phyloP scores from a whole-genome alignment of 2,113 vertebrate species.

The Nothocercus julius region DNA sequence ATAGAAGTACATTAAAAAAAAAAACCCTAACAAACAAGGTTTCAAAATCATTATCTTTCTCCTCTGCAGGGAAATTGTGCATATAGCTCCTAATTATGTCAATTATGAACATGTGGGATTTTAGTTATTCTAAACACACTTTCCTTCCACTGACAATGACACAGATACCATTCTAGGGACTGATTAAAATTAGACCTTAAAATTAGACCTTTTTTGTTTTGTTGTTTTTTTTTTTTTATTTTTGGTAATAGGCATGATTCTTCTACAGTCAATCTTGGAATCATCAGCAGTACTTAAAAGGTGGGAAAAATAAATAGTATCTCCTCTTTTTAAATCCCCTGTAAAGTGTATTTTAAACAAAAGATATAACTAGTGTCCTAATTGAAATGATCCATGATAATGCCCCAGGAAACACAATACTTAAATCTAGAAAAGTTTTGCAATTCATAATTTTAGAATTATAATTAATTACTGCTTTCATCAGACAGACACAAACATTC shows the following conservation, averaged over 20 bases:
- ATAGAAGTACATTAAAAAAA: constrained; percentile 52
- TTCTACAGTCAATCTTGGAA: not conserved
- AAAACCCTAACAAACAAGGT: constrained; percentile 51
- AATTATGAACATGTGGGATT: constrained; percentile 51
- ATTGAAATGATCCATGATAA: not conserved
- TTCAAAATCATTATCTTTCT: constrained; percentile 59
- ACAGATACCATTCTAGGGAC: not conserved
- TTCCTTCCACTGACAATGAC: constrained; percentile 28
- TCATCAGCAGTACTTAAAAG: not conserved
- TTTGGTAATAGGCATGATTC: not conserved
- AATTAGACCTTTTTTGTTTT: not conserved
- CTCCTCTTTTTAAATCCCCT: not conserved
- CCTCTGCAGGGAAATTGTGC: constrained; percentile 51
- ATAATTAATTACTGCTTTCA: not conserved
- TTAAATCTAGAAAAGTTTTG: not conserved
- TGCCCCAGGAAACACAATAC: not conserved
- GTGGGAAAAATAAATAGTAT: not conserved
- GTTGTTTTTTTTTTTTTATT: not conserved
- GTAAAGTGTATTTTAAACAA: not conserved
- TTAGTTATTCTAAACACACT: constrained; percentile 56
- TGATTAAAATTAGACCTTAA: constrained; percentile 42
- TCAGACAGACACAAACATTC: not conserved
- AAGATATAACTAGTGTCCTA: not conserved
- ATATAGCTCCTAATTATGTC: constrained; percentile 58
- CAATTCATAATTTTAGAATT: not conserved